phyloP scores from a whole-genome alignment of 2,797 vertebrate species.

The Taenioides sp. region DNA sequence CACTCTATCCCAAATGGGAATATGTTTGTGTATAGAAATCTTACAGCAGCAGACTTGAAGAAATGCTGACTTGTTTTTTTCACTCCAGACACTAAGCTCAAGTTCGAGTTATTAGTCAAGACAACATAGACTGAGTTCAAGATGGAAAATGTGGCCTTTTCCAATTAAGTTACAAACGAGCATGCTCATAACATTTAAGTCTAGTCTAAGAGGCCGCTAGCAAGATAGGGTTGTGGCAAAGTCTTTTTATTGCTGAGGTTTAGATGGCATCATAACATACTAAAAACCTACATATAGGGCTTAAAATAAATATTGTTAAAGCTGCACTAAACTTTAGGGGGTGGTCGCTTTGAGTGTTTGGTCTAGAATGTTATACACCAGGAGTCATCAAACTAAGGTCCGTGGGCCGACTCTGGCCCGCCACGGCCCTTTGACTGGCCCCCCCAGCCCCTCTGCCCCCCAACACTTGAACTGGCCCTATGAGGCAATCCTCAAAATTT shows the following conservation, averaged over 20 bases:
- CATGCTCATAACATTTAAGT: not conserved
- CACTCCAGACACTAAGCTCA: slow-evolving; percentile 7
- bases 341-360: too few species aligned
- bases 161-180: not conserved
- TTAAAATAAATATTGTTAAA: too few species aligned
- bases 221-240: not conserved
- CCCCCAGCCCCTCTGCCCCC: too few species aligned
- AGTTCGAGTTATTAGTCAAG: slow-evolving; percentile 24
- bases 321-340: too few species aligned
- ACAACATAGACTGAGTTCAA: slow-evolving; percentile 4
- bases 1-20: slow-evolving; percentile 15
- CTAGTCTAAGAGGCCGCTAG: not conserved
- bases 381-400: too few species aligned
- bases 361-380: too few species aligned
- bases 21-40: slow-evolving; percentile 19
- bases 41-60: slow-evolving; percentile 16
- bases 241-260: not conserved
- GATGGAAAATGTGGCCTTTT: slow-evolving; percentile 6
- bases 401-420: too few species aligned
- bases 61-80: slow-evolving; percentile 38
- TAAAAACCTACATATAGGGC: too few species aligned
- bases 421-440: too few species aligned
- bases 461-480: too few species aligned
- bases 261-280: too few species aligned
- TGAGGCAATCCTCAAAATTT: too few species aligned